Evolutionary conservation across 2,888 invertebrate genomes (phyloP).

Genomic region (Leptinotarsa juncta): DNA sequence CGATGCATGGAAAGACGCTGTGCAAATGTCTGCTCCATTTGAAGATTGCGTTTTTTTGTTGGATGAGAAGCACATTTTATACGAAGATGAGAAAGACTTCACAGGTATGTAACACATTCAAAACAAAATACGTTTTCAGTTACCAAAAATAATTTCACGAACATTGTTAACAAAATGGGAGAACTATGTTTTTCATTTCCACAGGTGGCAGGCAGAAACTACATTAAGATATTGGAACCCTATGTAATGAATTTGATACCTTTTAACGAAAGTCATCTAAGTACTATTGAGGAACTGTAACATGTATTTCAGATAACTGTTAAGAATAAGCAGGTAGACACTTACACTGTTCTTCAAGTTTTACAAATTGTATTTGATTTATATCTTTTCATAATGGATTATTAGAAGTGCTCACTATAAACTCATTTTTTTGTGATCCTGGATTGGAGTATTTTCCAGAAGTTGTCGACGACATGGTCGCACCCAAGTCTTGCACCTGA

Average conservation of each 20-base stretch:
- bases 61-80: background rate
- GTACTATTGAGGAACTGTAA: no score
- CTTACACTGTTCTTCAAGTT: background rate
- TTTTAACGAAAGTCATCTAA: no score
- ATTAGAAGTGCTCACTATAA: background rate
- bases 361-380: background rate
- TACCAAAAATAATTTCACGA: background rate
- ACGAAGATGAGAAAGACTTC: background rate
- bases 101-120: background rate
- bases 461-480: background rate
- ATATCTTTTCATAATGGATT: background rate
- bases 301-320: no score
- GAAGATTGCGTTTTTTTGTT: background rate
- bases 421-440: background rate
- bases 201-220: no score
- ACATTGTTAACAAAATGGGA: no score
- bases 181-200: no score
- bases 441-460: background rate
- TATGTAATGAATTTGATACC: no score
- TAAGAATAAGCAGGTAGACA: background rate
- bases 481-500: background rate
- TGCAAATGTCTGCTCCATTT: background rate
- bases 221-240: no score
- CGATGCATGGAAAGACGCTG: background rate
- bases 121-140: no score